phyloP scores from a whole-genome alignment of 2,888 invertebrate species.

The Sesia apiformis region DNA sequence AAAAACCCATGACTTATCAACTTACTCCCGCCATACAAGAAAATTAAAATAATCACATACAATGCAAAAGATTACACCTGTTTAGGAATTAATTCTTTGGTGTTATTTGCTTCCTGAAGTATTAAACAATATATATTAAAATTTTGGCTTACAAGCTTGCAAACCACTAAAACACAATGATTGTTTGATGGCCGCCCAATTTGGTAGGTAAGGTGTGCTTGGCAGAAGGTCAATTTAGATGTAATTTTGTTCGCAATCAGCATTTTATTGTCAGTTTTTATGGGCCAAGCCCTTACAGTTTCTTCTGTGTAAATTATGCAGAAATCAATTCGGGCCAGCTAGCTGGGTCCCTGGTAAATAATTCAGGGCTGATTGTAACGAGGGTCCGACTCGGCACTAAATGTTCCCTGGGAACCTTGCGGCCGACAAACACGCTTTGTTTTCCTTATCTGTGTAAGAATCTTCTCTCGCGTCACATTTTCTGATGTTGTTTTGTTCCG shows the following conservation, averaged over 20 bases:
- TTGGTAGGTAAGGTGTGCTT: too few species aligned
- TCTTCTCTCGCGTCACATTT: neutral
- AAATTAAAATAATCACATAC: too few species aligned
- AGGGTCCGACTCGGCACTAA: constrained; percentile 58
- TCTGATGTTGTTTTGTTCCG: neutral
- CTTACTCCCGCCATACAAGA: too few species aligned
- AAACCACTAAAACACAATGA: too few species aligned
- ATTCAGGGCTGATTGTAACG: constrained; percentile 66
- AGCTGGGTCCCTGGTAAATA: constrained; percentile 57
- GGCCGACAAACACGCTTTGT: constrained; percentile 38
- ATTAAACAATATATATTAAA: too few species aligned
- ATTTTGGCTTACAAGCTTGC: too few species aligned
- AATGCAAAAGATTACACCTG: too few species aligned
- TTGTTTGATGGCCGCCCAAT: too few species aligned
- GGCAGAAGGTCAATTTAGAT: too few species aligned
- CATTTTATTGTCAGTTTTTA: constrained; percentile 42
- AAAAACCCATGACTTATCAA: too few species aligned
- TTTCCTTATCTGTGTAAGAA: constrained; percentile 17
- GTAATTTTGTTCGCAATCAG: constrained; percentile 20
- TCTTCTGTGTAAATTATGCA: constrained; percentile 62
- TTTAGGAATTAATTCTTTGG: too few species aligned
- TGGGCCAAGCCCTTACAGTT: constrained; percentile 34
- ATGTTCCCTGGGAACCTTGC: constrained; percentile 49
- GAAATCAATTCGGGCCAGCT: constrained; percentile 61
- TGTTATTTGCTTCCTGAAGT: too few species aligned